Conservation (phyloP, 2,888 invertebrate genomes). For the Tinea semifulvella region DNA sequence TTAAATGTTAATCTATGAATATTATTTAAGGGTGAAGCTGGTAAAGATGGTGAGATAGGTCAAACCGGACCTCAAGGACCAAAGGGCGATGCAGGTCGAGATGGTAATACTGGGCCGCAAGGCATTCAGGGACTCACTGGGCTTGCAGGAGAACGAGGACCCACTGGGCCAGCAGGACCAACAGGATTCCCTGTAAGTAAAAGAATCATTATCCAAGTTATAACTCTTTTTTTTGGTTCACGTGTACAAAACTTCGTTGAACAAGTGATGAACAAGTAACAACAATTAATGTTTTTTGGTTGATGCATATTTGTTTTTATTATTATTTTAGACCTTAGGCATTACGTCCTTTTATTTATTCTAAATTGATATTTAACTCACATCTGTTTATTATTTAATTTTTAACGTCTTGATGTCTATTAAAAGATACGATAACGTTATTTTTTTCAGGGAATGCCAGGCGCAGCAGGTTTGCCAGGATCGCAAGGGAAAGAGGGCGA, state of each 20-base stretch:
- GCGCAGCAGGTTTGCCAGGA: slow-evolving; percentile 76
- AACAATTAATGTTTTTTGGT: too few species aligned
- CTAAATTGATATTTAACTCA: too few species aligned
- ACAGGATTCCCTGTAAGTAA: slow-evolving; percentile 85
- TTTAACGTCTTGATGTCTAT: too few species aligned
- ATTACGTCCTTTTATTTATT: too few species aligned
- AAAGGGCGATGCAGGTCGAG: slow-evolving; percentile 81
- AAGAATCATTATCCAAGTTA: too few species aligned
- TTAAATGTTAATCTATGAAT: not conserved
- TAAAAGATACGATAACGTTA: not conserved
- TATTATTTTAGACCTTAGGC: too few species aligned
- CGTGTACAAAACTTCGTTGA: too few species aligned
- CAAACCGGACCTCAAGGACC: slow-evolving; percentile 79
- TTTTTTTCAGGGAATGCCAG: slow-evolving; percentile 72
- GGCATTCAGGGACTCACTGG: slow-evolving; percentile 79
- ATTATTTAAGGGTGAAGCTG: slow-evolving; percentile 72
- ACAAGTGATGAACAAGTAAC: too few species aligned
- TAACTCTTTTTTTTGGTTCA: too few species aligned
- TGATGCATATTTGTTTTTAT: too few species aligned
- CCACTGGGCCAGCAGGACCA: slow-evolving; percentile 78
- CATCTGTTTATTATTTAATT: too few species aligned
- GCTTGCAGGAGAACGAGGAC: slow-evolving; percentile 78
- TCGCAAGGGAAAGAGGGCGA: slow-evolving; percentile 84
- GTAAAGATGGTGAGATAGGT: slow-evolving; percentile 83
- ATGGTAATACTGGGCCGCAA: slow-evolving; percentile 78